These are phyloP conservation scores for Amitus sp. DNA, from an alignment of 2,888 invertebrate species.

Conservation along the genomic window DNA sequence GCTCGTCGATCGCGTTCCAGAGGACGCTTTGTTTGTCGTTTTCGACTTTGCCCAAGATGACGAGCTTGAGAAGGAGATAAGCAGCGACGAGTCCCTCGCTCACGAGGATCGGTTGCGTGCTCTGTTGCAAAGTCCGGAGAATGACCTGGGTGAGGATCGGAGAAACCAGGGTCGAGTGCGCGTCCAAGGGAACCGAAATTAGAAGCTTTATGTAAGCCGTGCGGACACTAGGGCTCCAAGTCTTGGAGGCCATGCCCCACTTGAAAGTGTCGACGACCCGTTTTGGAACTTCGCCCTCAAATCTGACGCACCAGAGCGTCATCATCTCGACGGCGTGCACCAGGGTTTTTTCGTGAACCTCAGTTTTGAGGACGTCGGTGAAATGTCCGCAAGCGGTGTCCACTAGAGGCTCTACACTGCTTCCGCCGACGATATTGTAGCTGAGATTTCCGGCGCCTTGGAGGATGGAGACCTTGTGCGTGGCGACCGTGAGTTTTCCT, in stretches of 20 bases:
- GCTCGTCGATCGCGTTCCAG: constrained; percentile 80
- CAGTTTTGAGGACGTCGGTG: constrained; percentile 82
- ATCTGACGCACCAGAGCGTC: constrained; percentile 79
- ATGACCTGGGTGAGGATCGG: constrained; percentile 77
- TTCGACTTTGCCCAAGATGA: constrained; percentile 65
- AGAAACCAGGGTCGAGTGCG: constrained; percentile 62
- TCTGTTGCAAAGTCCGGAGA: constrained; percentile 80
- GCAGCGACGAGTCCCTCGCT: constrained; percentile 79
- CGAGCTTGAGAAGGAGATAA: constrained; percentile 74
- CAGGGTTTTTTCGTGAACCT: constrained; percentile 93
- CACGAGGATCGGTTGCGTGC: constrained; percentile 75
- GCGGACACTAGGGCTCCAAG: constrained; percentile 80
- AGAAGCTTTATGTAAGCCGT: constrained; percentile 83
- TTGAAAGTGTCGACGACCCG: constrained; percentile 75
- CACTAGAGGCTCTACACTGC: constrained; percentile 70
- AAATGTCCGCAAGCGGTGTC: constrained; percentile 74
- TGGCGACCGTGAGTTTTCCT: constrained; percentile 89
- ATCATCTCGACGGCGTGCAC: constrained; percentile 84
- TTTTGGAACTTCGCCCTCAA: constrained; percentile 73
- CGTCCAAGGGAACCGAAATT: constrained; percentile 49
- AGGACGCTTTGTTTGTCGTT: constrained; percentile 69
- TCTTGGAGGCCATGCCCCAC: constrained; percentile 81
- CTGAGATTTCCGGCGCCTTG: constrained; percentile 82
- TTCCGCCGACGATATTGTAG: constrained; percentile 73
- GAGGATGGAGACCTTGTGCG: constrained; percentile 88